Evolutionary conservation across 2,888 invertebrate genomes (phyloP).

Genomic region (Monochamus alternatus): DNA sequence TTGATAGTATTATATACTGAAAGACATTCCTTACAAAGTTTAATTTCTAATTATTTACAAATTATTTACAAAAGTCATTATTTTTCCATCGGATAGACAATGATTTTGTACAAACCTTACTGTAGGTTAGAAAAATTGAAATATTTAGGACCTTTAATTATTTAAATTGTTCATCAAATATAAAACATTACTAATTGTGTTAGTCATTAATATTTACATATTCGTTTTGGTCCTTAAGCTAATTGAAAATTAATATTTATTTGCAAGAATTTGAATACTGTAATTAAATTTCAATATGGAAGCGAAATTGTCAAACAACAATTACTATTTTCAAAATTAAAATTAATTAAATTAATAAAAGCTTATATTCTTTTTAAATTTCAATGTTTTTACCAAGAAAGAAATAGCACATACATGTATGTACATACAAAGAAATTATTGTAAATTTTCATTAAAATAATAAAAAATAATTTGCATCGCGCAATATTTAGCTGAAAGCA

Average conservation of each 20-base stretch:
- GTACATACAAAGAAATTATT: too few relatives aligned
- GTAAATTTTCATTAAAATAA: too few relatives aligned
- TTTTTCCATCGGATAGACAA: not conserved
- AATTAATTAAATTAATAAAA: too few relatives aligned
- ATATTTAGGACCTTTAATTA: too few relatives aligned
- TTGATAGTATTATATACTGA: conserved; percentile 13
- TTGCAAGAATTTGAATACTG: not conserved
- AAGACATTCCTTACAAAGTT: not conserved
- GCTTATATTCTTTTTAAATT: too few relatives aligned
- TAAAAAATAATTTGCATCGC: too few relatives aligned
- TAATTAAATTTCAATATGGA: not conserved
- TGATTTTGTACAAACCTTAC: too few relatives aligned
- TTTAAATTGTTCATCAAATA: not conserved
- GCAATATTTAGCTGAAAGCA: too few relatives aligned
- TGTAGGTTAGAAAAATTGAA: too few relatives aligned
- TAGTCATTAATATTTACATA: not conserved
- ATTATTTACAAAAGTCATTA: not conserved
- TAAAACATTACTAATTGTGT: not conserved
- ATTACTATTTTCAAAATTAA: not conserved
- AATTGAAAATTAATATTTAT: not conserved
- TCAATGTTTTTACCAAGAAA: too few relatives aligned
- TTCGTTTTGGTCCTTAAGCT: not conserved
- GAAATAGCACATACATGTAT: too few relatives aligned
- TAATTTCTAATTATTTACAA: conserved; percentile 11
- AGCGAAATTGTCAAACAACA: not conserved